These are phyloP conservation scores for Pyrrhura leucotis DNA, from an alignment of 2,797 vertebrate species.

Conservation along the genomic window DNA sequence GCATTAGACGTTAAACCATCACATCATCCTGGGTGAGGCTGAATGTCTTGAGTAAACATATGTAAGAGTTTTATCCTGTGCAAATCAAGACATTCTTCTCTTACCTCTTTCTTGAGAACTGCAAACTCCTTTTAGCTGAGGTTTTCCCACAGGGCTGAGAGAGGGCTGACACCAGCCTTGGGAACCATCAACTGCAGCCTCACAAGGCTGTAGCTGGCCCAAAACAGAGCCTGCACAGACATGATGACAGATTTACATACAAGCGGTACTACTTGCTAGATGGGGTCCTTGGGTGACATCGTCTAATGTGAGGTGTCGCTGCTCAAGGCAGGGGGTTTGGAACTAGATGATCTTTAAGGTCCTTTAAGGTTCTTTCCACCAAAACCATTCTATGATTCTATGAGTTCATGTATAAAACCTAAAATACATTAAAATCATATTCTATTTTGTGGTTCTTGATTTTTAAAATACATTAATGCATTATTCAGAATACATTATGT, in stretches of 20 bases:
- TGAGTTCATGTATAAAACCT: background rate
- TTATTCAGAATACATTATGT: background rate
- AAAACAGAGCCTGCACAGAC: background rate
- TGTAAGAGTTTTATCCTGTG: background rate
- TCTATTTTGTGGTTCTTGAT: background rate
- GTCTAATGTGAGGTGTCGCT: background rate
- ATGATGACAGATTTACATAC: background rate
- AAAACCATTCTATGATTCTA: background rate
- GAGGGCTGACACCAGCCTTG: background rate
- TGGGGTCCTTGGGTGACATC: background rate
- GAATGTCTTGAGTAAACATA: background rate
- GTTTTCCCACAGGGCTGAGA: background rate
- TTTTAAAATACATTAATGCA: background rate
- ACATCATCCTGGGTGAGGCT: fast-evolving
- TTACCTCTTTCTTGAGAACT: background rate
- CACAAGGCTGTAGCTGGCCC: background rate
- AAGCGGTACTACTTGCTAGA: background rate
- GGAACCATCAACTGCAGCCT: background rate
- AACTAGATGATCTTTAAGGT: background rate
- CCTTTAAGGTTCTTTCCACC: background rate
- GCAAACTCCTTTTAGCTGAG: background rate
- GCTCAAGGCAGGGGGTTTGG: background rate
- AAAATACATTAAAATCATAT: background rate
- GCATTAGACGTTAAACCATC: background rate
- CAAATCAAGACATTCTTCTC: background rate